phyloP scores from a whole-genome alignment of 1,140 invertebrate genomes.

The Eriosoma lanigerum region DNA sequence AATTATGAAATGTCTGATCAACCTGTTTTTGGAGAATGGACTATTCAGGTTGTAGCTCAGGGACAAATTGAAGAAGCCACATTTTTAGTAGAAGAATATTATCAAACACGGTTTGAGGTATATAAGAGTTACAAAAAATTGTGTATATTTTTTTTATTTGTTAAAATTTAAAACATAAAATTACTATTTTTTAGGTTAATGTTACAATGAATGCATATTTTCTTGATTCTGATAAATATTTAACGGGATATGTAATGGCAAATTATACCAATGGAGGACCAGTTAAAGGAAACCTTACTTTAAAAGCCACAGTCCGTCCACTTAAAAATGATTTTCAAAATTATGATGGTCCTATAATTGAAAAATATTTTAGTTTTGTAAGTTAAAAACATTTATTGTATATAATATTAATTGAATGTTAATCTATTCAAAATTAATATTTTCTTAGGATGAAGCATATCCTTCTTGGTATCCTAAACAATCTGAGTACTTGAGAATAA shows the following conservation, averaged over 20 bases:
- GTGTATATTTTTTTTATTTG: not conserved
- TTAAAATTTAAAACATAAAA: slow-evolving; percentile 28
- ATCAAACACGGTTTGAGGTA: slow-evolving; percentile 85
- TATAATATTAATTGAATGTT: slow-evolving; percentile 15
- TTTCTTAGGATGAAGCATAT: slow-evolving; percentile 68
- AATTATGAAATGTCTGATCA: slow-evolving; percentile 88
- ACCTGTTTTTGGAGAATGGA: slow-evolving; percentile 90
- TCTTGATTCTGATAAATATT: slow-evolving; percentile 78
- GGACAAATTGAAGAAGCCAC: slow-evolving; percentile 81
- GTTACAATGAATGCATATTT: slow-evolving; percentile 94
- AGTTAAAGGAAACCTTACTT: slow-evolving; percentile 80
- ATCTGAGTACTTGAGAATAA: slow-evolving; percentile 51
- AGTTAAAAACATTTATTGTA: slow-evolving; percentile 56
- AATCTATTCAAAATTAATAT: slow-evolving; percentile 51
- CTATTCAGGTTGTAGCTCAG: slow-evolving; percentile 83
- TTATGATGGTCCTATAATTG: slow-evolving; percentile 60
- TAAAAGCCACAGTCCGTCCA: slow-evolving; percentile 75
- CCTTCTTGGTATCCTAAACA: slow-evolving; percentile 70
- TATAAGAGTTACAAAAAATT: not conserved
- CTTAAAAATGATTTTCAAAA: slow-evolving; percentile 58
- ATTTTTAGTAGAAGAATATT: slow-evolving; percentile 92
- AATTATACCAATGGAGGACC: slow-evolving; percentile 90
- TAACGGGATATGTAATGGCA: slow-evolving; percentile 83
- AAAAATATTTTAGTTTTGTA: slow-evolving; percentile 74
- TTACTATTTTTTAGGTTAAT: slow-evolving; percentile 79